Base-by-base conservation (phyloP, 2,797 vertebrate genomes). In the Eutrigla gurnardus region DNA sequence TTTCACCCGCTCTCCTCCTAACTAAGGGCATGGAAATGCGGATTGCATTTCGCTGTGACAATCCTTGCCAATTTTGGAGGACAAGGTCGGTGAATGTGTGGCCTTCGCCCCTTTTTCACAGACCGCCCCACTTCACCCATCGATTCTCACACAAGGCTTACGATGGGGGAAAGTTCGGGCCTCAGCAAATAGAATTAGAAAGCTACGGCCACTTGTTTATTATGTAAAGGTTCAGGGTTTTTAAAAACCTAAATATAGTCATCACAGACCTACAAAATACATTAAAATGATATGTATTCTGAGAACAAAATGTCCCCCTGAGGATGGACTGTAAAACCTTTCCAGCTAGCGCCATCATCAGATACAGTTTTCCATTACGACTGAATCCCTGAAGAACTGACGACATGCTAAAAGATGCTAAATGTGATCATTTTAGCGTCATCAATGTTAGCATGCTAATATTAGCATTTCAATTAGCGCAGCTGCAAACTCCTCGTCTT, bases 11-110 rank as follows among this genome's bases (percentile, higher is more conserved):
- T 73, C 84, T 86, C 74, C 80, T 88, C 78, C 75, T 86, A 68
- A 58, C 80, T 80, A 52, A 87, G 73, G 87, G 80, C 84, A 84
- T 76, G 85, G 85, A 93, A 89, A 89, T 80, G 87, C 88, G 93
- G 93, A 83, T 94, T 88, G 90, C 89, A 87, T 95, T 95, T 93
- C 92, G 46, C 82, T 73, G 86, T 75, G 88, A 91, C 88, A 86
- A 89, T 89, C 91, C 84, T 54, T 88, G 90, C 91, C 90, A 89
- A 77, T 85, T 92, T 70, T 89, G 89, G 83, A 92, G 86, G 89
- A 89, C 91, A 93, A 92, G 90, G 93, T 93, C 85, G 58, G 50
- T 46, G 75, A 85, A 86, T 78, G 73, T 63, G 61, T 39, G 49
- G 55, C 82, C 84, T 65, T 72, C 11, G 35, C 65, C 62, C 61